Base-by-base conservation (phyloP, 2,888 invertebrate genomes). In the Lumbricus terrestris region DNA sequence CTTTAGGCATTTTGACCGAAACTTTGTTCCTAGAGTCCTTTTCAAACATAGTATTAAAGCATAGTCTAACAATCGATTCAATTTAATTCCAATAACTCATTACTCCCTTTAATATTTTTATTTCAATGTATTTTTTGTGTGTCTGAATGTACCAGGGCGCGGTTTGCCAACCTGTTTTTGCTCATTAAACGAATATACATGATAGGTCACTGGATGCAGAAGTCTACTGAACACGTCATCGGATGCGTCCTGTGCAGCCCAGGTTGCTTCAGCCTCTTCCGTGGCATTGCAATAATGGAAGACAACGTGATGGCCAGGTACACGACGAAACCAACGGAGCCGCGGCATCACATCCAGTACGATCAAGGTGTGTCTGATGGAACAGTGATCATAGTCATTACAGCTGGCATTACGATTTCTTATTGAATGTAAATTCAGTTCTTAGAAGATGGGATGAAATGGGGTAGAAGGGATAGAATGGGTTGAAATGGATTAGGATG, bases 131-230 rank as follows among this genome's bases (percentile, higher is more conserved):
- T n/a, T n/a, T n/a, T n/a, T n/a, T n/a, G n/a, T n/a, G n/a, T n/a
- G n/a, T n/a, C n/a, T n/a, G n/a, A n/a, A n/a, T n/a, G n/a, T n/a
- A n/a, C n/a, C n/a, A n/a, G n/a, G n/a, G n/a, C n/a, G n/a, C n/a
- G n/a, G n/a, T n/a, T n/a, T n/a, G n/a, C n/a, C n/a, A n/a, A n/a
- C n/a, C n/a, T n/a, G n/a, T n/a, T n/a, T n/a, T n/a, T n/a, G n/a
- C n/a, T n/a, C n/a, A n/a, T n/a, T n/a, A n/a, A n/a, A n/a, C n/a
- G n/a, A n/a, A n/a, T n/a, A n/a, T n/a, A n/a, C n/a, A n/a, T n/a
- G n/a, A n/a, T n/a, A n/a, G 99, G 99, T 93, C 99, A 99, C 97
- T 99, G 99, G 99, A 97, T 99, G 94, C 99, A 99, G 96, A 99
- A 99, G 95, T 98, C 99, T 69, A 99, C 99, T 5, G 99, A 99